These are phyloP conservation scores for Gobius niger DNA, from an alignment of 2,113 vertebrate species.

Conservation along the genomic window DNA sequence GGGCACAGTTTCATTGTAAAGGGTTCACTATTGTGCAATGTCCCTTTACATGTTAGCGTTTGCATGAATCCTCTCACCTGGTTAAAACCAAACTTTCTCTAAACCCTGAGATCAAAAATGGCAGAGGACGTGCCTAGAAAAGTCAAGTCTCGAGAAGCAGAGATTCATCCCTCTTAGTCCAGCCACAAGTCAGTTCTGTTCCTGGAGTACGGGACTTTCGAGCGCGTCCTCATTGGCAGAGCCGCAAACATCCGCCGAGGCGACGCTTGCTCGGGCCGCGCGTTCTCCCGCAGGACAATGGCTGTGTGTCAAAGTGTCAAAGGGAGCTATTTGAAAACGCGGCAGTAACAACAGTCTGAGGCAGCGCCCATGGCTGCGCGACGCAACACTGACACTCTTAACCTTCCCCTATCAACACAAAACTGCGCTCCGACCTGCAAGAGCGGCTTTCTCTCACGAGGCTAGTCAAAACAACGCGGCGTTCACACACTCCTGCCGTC, in stretches of 20 bases:
- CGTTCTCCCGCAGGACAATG: slow-evolving; percentile 8
- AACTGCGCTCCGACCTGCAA: slow-evolving; percentile 33
- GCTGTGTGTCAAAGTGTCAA: slow-evolving; percentile 51
- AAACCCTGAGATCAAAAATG: too few species aligned
- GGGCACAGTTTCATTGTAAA: too few species aligned
- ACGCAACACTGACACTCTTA: slow-evolving; percentile 61
- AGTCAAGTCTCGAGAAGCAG: too few species aligned
- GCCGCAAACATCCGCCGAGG: neutral
- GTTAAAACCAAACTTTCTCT: too few species aligned
- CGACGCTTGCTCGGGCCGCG: neutral
- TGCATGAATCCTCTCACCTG: too few species aligned
- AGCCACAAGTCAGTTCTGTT: too few species aligned
- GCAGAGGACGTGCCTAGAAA: too few species aligned
- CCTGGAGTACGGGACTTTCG: too few species aligned
- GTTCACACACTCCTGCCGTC: slow-evolving; percentile 50
- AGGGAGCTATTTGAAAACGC: slow-evolving; percentile 48
- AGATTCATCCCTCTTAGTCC: too few species aligned
- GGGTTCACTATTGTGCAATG: too few species aligned
- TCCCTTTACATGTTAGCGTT: too few species aligned
- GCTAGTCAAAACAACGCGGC: slow-evolving; percentile 57
- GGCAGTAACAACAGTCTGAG: slow-evolving; percentile 61
- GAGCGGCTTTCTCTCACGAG: slow-evolving; percentile 58
- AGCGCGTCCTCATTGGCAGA: too few species aligned
- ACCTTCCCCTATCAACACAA: slow-evolving; percentile 64
- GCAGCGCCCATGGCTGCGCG: slow-evolving; percentile 30